These are phyloP conservation scores for Echinometra lucunter DNA, from an alignment of 53 echinoderm and acorn worm genomes.

Conservation along the genomic window DNA sequence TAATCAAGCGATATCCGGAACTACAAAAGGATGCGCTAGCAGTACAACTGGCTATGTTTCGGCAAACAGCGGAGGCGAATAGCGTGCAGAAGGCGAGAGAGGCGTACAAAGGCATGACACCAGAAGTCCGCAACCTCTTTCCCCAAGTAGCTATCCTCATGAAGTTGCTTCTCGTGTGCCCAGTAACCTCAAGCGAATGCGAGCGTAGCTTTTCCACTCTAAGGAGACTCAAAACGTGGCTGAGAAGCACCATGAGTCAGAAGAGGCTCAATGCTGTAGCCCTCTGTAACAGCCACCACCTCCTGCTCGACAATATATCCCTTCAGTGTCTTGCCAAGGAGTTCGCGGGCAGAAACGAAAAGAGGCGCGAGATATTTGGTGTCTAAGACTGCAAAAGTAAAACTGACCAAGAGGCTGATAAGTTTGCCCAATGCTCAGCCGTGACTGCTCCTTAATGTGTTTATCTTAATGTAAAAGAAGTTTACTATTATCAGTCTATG, in stretches of 20 bases:
- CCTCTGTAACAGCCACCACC: constrained; percentile 66
- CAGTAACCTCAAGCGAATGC: constrained; percentile 65
- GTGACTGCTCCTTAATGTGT: no score
- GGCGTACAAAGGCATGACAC: background rate
- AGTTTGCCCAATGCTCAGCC: no score
- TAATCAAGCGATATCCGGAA: background rate
- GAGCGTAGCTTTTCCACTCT: constrained; percentile 69
- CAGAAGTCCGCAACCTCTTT: constrained; percentile 4
- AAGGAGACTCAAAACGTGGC: constrained; percentile 61
- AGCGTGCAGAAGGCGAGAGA: background rate
- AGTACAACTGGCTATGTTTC: background rate
- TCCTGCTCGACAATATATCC: constrained; percentile 45
- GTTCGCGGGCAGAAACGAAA: constrained; percentile 54
- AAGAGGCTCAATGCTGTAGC: constrained; percentile 57
- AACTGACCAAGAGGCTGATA: no score
- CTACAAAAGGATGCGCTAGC: background rate
- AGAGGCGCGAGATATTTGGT: constrained; percentile 58
- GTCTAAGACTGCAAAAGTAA: no score
- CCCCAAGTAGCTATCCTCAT: constrained; percentile 18
- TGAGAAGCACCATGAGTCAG: constrained; percentile 64
- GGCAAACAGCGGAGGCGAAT: background rate
- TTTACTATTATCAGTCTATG: no score
- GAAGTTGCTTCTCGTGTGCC: constrained; percentile 56
- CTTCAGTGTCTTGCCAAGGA: constrained; percentile 50
- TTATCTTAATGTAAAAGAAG: no score